Conservation (phyloP, 1,140 invertebrate genomes). For the Papilio glaucus region DNA sequence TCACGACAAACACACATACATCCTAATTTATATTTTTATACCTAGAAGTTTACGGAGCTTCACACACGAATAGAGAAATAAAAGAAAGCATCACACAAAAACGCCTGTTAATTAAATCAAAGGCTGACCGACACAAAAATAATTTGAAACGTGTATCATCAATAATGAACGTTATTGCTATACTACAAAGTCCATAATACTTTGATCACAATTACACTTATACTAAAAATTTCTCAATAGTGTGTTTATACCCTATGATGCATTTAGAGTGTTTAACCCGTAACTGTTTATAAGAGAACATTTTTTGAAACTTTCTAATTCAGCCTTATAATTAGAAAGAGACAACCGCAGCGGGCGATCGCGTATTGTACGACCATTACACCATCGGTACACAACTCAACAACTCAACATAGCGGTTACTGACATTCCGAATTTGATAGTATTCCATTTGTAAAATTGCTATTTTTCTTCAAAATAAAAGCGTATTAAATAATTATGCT, state of each 20-base stretch:
- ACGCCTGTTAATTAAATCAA: constrained; percentile 52
- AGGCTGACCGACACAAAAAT: constrained; percentile 49
- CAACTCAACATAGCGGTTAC: neutral
- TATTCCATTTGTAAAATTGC: neutral
- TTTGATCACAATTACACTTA: constrained; percentile 71
- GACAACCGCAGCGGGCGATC: constrained; percentile 63
- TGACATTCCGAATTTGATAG: constrained; percentile 22
- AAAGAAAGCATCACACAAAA: constrained; percentile 67
- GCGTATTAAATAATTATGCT: neutral
- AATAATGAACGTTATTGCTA: constrained; percentile 74
- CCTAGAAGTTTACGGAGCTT: constrained; percentile 69
- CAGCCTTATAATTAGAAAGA: constrained; percentile 82
- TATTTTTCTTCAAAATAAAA: constrained; percentile 1
- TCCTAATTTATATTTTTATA: constrained; percentile 65
- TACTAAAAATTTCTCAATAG: constrained; percentile 62
- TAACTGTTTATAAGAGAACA: constrained; percentile 36
- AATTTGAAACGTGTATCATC: constrained; percentile 51
- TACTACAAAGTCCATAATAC: constrained; percentile 73
- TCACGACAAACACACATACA: constrained; percentile 60
- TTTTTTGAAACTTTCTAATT: constrained; percentile 79
- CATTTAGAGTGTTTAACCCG: constrained; percentile 49
- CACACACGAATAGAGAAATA: constrained; percentile 61
- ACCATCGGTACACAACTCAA: neutral
- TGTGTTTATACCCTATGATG: constrained; percentile 54
- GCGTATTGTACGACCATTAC: constrained; percentile 49